Base-by-base conservation (phyloP, 2,888 invertebrate genomes). In the Ectemnius lituratus region DNA sequence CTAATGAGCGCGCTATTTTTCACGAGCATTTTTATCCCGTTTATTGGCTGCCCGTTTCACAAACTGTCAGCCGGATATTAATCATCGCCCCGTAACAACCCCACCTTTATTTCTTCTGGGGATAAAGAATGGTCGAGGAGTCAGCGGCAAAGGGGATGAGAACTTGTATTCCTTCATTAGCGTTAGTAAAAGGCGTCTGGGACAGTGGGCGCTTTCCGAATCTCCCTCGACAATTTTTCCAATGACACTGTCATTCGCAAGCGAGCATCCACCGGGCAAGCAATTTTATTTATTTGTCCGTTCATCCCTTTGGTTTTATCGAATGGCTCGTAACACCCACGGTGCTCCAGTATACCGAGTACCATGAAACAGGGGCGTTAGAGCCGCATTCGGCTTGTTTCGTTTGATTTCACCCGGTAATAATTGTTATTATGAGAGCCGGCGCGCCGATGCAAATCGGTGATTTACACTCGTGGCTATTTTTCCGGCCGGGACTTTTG, bases 11-110 rank as follows among this genome's bases (percentile, higher is more conserved):
- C 88, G 89, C 90, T 89, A 90, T 90, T 90, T 90, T 90, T 90
- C 90, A 90, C 90, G 89, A 90, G 90, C 87, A 90, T 90, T 90
- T 90, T 90, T 90, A 90, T 90, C 90, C 90, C 90, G 90, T 90
- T 90, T 90, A 90, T 90, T 90, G 90, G 90, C 89, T 89, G 88
- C 85, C 84, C 87, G 88, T 88, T 90, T 90, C 90, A 89, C 89
- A 87, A 89, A 88, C 90, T 90, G 90, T 90, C 90, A 88, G 90
- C 90, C 86, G 89, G 88, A 90, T 90, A 90, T 90, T 90, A 90
- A 90, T 90, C 90, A 90, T 90, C 84, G 87, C 79, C 83, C 87
- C 88, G 90, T 90, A 87, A 88, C 87, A 87, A 87, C 87, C 84
- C 78, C 80, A 82, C 78, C 89, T 88, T 88, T 88, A 89, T 89